Evolutionary conservation across 2,797 vertebrate genomes (phyloP), one percentile per base, ranked within the genome.

Genomic region (Petrocephalus sullivani): DNA sequence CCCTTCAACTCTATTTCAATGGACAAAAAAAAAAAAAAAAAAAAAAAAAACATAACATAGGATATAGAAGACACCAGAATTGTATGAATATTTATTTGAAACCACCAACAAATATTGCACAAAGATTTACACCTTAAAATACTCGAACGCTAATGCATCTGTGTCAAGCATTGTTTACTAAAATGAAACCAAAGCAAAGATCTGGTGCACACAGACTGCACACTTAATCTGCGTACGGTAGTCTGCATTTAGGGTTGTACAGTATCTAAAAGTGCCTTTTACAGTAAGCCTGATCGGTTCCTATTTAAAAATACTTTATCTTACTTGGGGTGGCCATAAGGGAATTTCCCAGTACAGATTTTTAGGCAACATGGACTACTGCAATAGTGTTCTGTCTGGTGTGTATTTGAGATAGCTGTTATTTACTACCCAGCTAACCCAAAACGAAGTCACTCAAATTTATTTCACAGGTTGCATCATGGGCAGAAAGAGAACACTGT

Each of bases 61-160:
- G 51, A 87, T 71, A 53, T 23, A 61, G 57, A 87, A 87, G 46
- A 67, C 86, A 89, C 60, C 88, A 90, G 89, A 91, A 88, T 89
- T 46, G 67, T 89, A 86, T 87, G n/a, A 85, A 89, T 54, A 81
- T 91, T 89, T 91, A 89, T 90, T 91, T 89, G 81, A 91, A 86
- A 90, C 88, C 61, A 87, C 81, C 71, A 82, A 87, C 88, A 89
- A 88, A 91, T 92, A 92, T 91, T 92, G 91, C 91, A 90, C 89
- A 90, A 90, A 89, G 88, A 64, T 88, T 88, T 88, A 82, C 53
- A 71, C 86, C 86, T 87, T 71, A 87, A 87, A 86, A 86, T 71
- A 51, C 86, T 87, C 61, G 23, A 71, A 87, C 86, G 71, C 86
- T 53, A 71, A 67, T 49, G 58, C 46, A 71, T 87, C 86, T 71